Percentiles rank a stretch among this genome's conserved stretches.
Conservation (phyloP, 2,113 vertebrate genomes). For the Macrotis lagotis region DNA sequence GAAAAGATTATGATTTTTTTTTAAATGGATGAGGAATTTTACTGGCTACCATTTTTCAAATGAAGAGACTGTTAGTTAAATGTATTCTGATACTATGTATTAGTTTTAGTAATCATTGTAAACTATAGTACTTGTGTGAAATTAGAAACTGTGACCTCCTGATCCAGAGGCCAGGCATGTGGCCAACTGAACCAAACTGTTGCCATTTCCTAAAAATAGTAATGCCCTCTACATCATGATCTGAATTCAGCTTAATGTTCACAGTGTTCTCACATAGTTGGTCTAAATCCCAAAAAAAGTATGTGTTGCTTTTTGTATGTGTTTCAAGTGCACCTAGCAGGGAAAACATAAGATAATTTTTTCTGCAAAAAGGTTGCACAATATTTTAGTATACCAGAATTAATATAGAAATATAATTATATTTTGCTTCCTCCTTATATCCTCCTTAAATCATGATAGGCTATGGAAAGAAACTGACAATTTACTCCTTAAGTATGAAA, state of each 20-base stretch:
- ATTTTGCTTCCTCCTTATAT: neutral
- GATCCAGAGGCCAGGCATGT: slow-evolving; percentile 49
- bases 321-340: neutral
- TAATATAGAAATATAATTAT: neutral
- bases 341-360: neutral
- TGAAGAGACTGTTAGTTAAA: slow-evolving; percentile 28
- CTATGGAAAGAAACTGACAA: neutral
- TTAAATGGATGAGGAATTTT: neutral
- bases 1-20: slow-evolving; percentile 19
- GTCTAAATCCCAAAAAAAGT: neutral
- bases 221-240: slow-evolving; percentile 36
- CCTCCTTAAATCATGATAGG: neutral
- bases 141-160: slow-evolving; percentile 67
- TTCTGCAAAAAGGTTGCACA: slow-evolving; percentile 7
- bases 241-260: neutral
- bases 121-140: slow-evolving; percentile 59
- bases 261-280: neutral
- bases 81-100: slow-evolving; percentile 33
- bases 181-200: slow-evolving; percentile 50
- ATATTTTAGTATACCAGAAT: neutral
- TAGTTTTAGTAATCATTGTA: slow-evolving; percentile 49
- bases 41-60: neutral
- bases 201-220: slow-evolving; percentile 72
- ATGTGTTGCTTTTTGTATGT: neutral
- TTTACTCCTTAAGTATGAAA: slow-evolving; percentile 1